Conservation (phyloP, 1,140 invertebrate species). For the Bradynema listronoti region DNA sequence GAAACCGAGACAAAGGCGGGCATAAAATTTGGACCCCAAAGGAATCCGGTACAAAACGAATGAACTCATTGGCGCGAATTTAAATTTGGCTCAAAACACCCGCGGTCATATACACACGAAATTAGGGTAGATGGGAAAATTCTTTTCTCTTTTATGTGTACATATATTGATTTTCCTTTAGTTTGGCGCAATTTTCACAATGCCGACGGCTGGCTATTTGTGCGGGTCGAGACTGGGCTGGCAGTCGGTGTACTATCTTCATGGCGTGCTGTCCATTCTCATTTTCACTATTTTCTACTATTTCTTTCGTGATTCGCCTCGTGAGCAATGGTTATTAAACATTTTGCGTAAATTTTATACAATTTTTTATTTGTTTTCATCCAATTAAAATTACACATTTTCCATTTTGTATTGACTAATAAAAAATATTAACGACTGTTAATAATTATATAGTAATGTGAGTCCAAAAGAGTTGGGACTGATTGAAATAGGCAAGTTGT, state of each 20-base stretch:
- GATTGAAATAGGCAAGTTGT: slow-evolving; percentile 23
- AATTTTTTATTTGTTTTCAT: neutral
- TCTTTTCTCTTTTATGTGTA: too few species aligned
- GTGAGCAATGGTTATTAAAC: slow-evolving; percentile 29
- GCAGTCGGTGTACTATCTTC: slow-evolving; percentile 45
- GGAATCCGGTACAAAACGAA: too few species aligned
- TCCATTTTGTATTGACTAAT: too few species aligned
- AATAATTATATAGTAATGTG: slow-evolving; percentile 28
- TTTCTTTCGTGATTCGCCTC: slow-evolving; percentile 37
- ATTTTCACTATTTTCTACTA: slow-evolving; percentile 31
- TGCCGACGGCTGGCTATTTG: slow-evolving; percentile 41
- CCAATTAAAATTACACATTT: too few species aligned
- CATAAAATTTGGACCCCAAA: too few species aligned
- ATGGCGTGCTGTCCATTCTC: slow-evolving; percentile 30
- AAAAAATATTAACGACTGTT: too few species aligned
- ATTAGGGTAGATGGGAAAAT: too few species aligned
- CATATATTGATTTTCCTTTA: too few species aligned
- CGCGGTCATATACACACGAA: too few species aligned
- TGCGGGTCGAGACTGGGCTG: slow-evolving; percentile 35
- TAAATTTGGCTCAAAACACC: too few species aligned
- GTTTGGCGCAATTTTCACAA: slow-evolving; percentile 41
- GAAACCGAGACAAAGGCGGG: too few species aligned
- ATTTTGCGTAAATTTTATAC: neutral
- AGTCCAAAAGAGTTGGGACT: slow-evolving; percentile 24
- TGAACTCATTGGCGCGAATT: too few species aligned